Evolutionary conservation across 2,888 invertebrate genomes (phyloP).

Genomic region (Argyra leucocephala): DNA sequence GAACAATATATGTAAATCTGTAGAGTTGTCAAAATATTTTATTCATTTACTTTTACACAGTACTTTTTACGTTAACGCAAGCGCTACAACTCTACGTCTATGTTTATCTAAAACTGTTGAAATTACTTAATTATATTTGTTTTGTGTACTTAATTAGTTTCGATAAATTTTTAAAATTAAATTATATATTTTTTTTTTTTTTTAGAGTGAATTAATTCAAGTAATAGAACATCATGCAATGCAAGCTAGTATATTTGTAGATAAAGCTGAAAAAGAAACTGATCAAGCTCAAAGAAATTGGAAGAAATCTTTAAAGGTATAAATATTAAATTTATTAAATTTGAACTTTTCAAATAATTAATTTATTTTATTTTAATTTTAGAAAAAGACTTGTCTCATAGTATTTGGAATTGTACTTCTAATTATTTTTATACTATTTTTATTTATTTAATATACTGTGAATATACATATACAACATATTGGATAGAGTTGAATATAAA

Average conservation of each 20-base stretch:
- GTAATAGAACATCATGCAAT: constrained; percentile 43
- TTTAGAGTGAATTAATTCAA: constrained; percentile 39
- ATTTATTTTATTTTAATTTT: constrained; percentile 15
- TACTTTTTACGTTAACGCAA: neutral
- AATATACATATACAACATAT: no score
- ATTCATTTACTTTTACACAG: neutral
- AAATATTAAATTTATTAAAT: neutral
- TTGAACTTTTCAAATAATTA: neutral
- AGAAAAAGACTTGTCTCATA: constrained; percentile 21
- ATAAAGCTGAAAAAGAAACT: constrained; percentile 37
- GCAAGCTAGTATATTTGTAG: constrained; percentile 37
- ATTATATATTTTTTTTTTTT: constrained; percentile 8
- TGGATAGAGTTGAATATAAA: no score
- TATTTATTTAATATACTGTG: no score
- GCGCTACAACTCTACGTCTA: neutral
- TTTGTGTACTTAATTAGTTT: no score
- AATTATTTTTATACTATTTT: constrained; percentile 18
- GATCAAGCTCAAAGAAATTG: constrained; percentile 28
- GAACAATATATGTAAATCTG: neutral
- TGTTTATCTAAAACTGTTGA: no score
- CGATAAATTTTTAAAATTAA: neutral
- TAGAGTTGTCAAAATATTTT: neutral
- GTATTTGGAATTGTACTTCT: constrained; percentile 17
- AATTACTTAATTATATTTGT: no score
- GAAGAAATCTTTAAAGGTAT: constrained; percentile 29